These are phyloP conservation scores for Coptodon bakossiorum DNA, from an alignment of 2,113 vertebrate genomes.

Conservation along the genomic window DNA sequence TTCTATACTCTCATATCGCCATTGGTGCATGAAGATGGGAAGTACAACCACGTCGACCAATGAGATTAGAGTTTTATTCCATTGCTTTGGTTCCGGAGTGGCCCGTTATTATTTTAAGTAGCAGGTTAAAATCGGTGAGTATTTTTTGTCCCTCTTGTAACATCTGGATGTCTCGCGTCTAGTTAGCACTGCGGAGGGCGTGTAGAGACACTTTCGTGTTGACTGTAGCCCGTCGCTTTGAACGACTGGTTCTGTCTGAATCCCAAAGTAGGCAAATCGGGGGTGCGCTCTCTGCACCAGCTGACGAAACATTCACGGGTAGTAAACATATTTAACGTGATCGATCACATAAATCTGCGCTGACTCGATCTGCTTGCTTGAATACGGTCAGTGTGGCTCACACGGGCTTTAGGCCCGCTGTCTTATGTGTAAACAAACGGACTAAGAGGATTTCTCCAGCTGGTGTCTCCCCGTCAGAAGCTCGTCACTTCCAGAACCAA, in stretches of 20 bases:
- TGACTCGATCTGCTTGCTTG: background rate
- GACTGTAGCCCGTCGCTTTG: background rate
- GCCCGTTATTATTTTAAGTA: constrained; percentile 43
- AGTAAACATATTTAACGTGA: background rate
- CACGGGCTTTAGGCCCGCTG: background rate
- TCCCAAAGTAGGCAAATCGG: background rate
- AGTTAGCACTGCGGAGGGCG: background rate
- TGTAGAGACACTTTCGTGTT: background rate
- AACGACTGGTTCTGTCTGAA: background rate
- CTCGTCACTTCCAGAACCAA: constrained; percentile 16
- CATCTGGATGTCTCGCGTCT: background rate
- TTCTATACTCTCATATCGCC: background rate
- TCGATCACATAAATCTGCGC: background rate
- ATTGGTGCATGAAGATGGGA: constrained; percentile 41
- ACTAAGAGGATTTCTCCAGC: background rate
- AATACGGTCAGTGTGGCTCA: background rate
- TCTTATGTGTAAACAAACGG: background rate
- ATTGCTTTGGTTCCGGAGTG: constrained; percentile 18
- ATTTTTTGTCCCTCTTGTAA: background rate
- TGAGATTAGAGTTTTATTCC: constrained; percentile 48
- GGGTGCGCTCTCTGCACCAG: background rate
- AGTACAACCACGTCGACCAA: constrained; percentile 47
- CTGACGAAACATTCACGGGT: background rate
- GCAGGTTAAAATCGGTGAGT: constrained; percentile 50
- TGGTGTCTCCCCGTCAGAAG: background rate